These are phyloP conservation scores for Periparus ater DNA, from an alignment of 2,797 vertebrate genomes.

Conservation along the genomic window DNA sequence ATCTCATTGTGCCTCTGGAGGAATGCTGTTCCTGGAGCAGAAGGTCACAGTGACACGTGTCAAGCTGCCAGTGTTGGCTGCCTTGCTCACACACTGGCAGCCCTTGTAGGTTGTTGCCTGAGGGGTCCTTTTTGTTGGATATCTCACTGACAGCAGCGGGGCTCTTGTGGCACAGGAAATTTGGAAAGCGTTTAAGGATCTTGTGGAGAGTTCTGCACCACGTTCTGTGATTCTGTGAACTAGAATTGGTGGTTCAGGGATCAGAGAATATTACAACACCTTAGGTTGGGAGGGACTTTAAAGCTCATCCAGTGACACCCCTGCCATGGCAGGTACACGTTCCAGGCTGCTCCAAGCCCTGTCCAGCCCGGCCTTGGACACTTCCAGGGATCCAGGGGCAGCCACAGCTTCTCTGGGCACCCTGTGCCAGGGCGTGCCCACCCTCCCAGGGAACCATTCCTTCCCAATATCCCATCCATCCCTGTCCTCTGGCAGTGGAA, in stretches of 20 bases:
- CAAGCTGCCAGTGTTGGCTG: neutral
- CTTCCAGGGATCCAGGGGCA: neutral
- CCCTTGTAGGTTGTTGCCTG: neutral
- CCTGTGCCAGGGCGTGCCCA: neutral
- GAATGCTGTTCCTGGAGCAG: neutral
- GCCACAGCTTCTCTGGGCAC: neutral
- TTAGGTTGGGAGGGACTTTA: neutral
- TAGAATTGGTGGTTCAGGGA: accelerated
- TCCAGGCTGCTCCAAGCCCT: accelerated
- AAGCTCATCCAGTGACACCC: neutral
- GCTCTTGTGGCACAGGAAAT: neutral
- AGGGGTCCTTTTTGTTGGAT: neutral
- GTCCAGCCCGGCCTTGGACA: neutral
- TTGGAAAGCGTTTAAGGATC: neutral
- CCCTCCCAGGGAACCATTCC: neutral
- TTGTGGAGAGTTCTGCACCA: neutral
- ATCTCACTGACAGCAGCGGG: accelerated
- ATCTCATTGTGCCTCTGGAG: neutral
- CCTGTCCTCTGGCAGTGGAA: neutral
- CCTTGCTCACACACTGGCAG: neutral
- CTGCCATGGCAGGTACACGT: neutral
- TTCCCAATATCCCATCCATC: accelerated
- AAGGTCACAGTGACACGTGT: neutral
- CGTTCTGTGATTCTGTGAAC: neutral
- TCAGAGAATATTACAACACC: too few relatives aligned